Percentiles rank a stretch among this genome's conserved stretches.
Conservation (phyloP, 2,797 vertebrate genomes). For the Podarcis lilfordi region DNA sequence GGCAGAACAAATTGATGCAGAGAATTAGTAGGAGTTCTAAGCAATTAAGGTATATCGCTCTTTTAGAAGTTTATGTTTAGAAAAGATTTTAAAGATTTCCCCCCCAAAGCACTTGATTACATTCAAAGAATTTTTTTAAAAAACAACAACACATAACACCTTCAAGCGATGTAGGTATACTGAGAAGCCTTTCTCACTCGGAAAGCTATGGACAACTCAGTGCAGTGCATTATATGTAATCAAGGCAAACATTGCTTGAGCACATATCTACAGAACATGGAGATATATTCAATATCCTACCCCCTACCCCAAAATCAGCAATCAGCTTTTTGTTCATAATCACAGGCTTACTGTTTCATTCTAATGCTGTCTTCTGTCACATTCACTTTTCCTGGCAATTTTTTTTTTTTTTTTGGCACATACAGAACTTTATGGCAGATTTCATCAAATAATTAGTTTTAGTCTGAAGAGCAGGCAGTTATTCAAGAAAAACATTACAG, state of each 20-base stretch:
- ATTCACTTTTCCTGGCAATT: slow-evolving; percentile 8
- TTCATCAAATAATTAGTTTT: neutral
- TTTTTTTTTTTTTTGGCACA: slow-evolving; percentile 15
- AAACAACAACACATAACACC: slow-evolving; percentile 48
- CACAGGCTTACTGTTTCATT: slow-evolving; percentile 59
- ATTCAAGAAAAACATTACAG: neutral
- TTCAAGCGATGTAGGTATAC: slow-evolving; percentile 39
- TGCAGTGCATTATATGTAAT: slow-evolving; percentile 69
- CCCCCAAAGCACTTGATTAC: slow-evolving; percentile 46
- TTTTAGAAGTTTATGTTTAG: slow-evolving; percentile 48
- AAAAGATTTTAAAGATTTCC: slow-evolving; percentile 19
- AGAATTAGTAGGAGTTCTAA: slow-evolving; percentile 23
- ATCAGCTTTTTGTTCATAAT: slow-evolving; percentile 77
- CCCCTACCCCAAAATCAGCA: slow-evolving; percentile 57
- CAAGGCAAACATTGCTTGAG: slow-evolving; percentile 62
- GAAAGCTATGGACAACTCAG: slow-evolving; percentile 50
- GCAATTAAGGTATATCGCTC: slow-evolving; percentile 24
- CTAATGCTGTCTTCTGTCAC: slow-evolving; percentile 71
- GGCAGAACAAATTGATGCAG: slow-evolving; percentile 9
- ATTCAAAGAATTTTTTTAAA: slow-evolving; percentile 35
- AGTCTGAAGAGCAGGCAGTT: neutral
- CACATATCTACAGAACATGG: slow-evolving; percentile 38
- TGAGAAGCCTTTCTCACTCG: slow-evolving; percentile 36
- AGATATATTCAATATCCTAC: slow-evolving; percentile 66
- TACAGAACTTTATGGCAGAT: slow-evolving; percentile 19